Evolutionary conservation across 2,797 vertebrate genomes (phyloP).

Genomic region (Coreius guichenoti): DNA sequence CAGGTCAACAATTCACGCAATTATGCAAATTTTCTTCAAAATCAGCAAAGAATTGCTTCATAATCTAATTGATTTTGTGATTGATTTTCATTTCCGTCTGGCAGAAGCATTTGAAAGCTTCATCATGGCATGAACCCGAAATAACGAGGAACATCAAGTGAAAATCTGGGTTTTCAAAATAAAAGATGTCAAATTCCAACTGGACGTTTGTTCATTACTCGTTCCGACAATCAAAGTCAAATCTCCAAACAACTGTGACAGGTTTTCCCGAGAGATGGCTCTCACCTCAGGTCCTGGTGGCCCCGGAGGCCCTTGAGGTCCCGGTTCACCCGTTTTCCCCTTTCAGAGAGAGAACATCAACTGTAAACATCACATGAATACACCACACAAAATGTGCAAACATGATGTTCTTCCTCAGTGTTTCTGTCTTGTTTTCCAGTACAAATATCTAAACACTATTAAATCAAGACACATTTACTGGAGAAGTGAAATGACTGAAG

Average conservation of each 20-base stretch:
- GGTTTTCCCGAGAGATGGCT: background rate
- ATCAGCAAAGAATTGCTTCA: background rate
- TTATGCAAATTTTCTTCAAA: background rate
- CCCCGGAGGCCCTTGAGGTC: constrained; percentile 78
- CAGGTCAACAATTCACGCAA: too few species aligned
- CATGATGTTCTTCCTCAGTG: background rate
- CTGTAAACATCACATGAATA: background rate
- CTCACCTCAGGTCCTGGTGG: constrained; percentile 86
- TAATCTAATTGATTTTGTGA: background rate
- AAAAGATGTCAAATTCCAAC: background rate
- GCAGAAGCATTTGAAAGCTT: background rate
- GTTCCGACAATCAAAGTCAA: background rate
- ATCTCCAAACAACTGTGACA: background rate
- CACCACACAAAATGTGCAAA: background rate
- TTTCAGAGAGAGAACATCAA: constrained; percentile 61
- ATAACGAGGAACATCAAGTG: background rate
- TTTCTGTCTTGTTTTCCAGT: background rate
- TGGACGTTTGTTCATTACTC: background rate
- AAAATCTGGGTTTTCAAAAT: background rate
- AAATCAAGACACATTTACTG: background rate
- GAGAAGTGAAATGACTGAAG: background rate
- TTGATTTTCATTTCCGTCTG: background rate
- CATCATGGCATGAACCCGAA: background rate
- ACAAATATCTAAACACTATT: background rate
- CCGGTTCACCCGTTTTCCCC: constrained; percentile 84